A percentile compares a stretch with the other conserved stretches of the same genome.
phyloP scores from a whole-genome alignment of 2,113 vertebrate genomes.

The Ariopsis seemanni region DNA sequence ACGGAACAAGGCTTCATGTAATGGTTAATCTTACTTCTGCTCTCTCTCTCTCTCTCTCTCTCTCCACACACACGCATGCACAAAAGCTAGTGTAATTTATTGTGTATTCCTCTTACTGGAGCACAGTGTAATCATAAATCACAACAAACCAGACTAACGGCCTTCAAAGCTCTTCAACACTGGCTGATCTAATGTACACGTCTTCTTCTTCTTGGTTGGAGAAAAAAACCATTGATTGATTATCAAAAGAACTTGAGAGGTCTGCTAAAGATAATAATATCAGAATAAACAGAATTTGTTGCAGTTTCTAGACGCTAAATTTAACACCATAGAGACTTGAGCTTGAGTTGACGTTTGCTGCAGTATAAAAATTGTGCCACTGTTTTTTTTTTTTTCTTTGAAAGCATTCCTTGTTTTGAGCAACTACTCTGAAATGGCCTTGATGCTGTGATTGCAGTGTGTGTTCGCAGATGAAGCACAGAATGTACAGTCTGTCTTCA shows the following conservation, averaged over 20 bases:
- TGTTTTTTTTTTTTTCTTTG: too few species aligned
- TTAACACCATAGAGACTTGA: not conserved
- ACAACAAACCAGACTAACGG: not conserved
- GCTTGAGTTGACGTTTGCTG: not conserved
- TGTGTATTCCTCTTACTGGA: not conserved
- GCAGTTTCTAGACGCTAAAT: not conserved
- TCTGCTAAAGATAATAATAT: not conserved
- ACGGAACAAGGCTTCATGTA: slow-evolving; percentile 9
- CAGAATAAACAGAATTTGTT: not conserved
- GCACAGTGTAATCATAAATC: not conserved
- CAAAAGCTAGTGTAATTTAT: not conserved
- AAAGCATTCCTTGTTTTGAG: not conserved
- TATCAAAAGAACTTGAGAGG: not conserved
- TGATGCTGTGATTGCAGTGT: not conserved
- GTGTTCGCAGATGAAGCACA: not conserved
- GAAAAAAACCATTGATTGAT: not conserved
- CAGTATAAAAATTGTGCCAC: not conserved
- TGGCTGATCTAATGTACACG: not conserved
- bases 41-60: not conserved
- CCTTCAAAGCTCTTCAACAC: not conserved
- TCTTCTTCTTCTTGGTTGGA: not conserved
- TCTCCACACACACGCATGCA: too few species aligned
- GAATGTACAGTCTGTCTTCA: not conserved
- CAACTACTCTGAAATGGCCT: not conserved
- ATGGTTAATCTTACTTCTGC: slow-evolving; percentile 23